A percentile compares a stretch with the other conserved stretches of the same genome.
Conservation (phyloP, 2,888 invertebrate species). For the Carterocephalus palaemon region DNA sequence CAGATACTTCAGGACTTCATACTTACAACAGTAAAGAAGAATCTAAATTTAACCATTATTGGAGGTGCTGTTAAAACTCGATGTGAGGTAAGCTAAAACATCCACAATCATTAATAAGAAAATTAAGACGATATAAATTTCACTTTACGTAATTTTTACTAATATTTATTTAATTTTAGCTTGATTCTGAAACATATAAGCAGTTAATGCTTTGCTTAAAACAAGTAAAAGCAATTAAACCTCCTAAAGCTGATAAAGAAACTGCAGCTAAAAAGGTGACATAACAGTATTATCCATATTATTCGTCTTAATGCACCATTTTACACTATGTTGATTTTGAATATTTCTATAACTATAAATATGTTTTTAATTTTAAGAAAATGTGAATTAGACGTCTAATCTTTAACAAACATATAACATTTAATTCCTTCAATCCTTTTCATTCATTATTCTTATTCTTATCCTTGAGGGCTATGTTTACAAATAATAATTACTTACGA, state of each 20-base stretch:
- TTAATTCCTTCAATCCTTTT: too few species aligned
- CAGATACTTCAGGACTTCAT: slow-evolving; percentile 58
- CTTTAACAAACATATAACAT: too few species aligned
- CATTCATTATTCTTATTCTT: too few species aligned
- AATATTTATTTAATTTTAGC: slow-evolving; percentile 38
- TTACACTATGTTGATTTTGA: too few species aligned
- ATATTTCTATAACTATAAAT: too few species aligned
- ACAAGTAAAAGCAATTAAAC: slow-evolving; percentile 41
- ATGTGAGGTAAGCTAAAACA: slow-evolving; percentile 57
- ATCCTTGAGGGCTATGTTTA: too few species aligned
- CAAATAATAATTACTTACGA: too few species aligned
- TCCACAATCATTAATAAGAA: too few species aligned
- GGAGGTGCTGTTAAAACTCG: slow-evolving; percentile 71
- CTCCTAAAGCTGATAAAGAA: slow-evolving; percentile 49
- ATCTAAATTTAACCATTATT: slow-evolving; percentile 64
- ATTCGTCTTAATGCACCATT: too few species aligned
- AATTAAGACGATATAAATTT: background rate
- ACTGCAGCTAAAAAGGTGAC: slow-evolving; percentile 55
- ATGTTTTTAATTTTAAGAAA: too few species aligned
- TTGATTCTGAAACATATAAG: slow-evolving; percentile 60
- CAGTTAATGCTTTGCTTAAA: slow-evolving; percentile 63
- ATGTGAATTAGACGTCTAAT: too few species aligned
- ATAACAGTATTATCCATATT: slow-evolving; percentile 1
- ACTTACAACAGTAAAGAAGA: slow-evolving; percentile 54
- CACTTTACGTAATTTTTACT: background rate